Base-by-base conservation (phyloP, 2,797 vertebrate species). In the Siniperca undulata region DNA sequence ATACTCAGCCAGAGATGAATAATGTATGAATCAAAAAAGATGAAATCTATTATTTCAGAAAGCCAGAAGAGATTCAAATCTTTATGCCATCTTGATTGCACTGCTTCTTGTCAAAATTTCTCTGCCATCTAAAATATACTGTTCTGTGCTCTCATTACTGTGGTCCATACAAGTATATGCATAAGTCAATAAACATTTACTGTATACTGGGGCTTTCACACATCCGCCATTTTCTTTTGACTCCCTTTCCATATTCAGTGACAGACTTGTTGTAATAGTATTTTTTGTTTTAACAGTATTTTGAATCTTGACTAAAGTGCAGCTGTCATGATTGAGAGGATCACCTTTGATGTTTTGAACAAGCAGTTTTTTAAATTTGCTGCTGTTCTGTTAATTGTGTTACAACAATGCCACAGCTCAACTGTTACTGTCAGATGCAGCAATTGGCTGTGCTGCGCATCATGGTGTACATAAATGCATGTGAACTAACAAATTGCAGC, bases 401-500 rank as follows among this genome's bases (percentile, higher is more conserved):
- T 44, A 64, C 78, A 68, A 62, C 38, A 62, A 62, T 59, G 62
- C 20, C 38, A 77, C 69, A 48, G 30, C 42, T 71, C 55, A 69
- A 58, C 76, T 40, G 76, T 77, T 24, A 22, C 36, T 3, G 24
- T 40, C 69, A 62, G 42, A 46, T 27, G 7, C 56, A 50, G 59
- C 3, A 12, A 76, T 62, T 27, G 36, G 48, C 55, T 67, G 42
- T 48, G 24, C 60, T 14, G n/a, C 4, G 7, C 61, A 52, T 86
- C 22, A 38, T 44, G 20, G 44, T 78, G 60, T 66, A 77, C 42
- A 80, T 42, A 59, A 61, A 74, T 22, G 46, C 61, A 86, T 0
- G 19, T 70, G 46, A 77, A 73, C 20, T 64, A 58, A 76, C 64
- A 86, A 70, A 80, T 0, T 72, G 76, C 77, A 70, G 79, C 40